phyloP scores from a whole-genome alignment of 2,797 vertebrate species.

The Ctenopoma multispine region DNA sequence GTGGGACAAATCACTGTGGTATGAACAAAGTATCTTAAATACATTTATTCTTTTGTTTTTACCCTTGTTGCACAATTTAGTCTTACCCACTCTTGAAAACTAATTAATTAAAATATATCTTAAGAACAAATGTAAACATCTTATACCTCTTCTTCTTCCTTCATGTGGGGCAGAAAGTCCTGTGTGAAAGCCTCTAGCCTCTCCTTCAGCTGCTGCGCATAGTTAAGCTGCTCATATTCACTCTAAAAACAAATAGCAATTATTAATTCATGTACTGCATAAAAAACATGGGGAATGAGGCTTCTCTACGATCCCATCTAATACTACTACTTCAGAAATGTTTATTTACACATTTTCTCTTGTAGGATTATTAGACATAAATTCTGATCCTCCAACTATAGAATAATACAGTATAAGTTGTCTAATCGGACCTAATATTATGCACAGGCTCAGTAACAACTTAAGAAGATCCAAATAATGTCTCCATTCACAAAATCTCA shows the following conservation, averaged over 20 bases:
- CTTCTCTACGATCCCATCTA: not conserved
- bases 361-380: not conserved
- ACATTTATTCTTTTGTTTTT: not conserved
- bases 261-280: conserved; percentile 5
- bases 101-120: not conserved
- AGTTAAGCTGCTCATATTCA: conserved; percentile 97
- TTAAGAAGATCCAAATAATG: not conserved
- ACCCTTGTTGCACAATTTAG: not conserved
- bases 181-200: conserved; percentile 96
- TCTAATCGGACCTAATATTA: not conserved
- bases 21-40: not conserved
- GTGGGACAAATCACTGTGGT: not conserved
- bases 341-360: not conserved
- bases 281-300: not conserved
- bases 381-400: no score
- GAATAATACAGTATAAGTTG: no score
- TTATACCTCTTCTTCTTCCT: conserved; percentile 97
- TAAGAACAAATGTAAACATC: not conserved
- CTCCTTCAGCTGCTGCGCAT: conserved; percentile 97
- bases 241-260: conserved; percentile 81
- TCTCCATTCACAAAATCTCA: not conserved
- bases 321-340: not conserved
- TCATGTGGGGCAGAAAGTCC: conserved; percentile 99
- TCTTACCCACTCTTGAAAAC: conserved; percentile 20
- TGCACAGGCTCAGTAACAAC: not conserved